These are phyloP conservation scores for Camponotus fellah DNA, from an alignment of 2,888 invertebrate genomes.

Conservation along the genomic window DNA sequence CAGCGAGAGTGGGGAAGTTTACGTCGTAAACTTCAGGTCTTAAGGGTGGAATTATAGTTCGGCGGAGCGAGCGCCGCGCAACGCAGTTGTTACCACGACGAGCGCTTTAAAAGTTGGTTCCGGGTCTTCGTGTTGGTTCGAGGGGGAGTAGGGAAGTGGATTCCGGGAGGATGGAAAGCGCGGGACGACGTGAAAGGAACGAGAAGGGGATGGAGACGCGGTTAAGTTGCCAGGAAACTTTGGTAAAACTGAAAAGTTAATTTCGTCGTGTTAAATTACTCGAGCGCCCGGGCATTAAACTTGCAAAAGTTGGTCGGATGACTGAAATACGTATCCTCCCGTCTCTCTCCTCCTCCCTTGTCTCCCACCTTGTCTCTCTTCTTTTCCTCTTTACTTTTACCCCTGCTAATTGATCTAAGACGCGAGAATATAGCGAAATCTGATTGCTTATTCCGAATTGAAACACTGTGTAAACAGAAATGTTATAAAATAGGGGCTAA, in stretches of 20 bases:
- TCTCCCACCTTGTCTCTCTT: conserved; percentile 10
- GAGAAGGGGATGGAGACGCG: conserved; percentile 71
- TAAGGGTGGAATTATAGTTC: conserved; percentile 81
- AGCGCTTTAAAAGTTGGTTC: conserved; percentile 83
- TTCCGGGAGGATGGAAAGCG: conserved; percentile 59
- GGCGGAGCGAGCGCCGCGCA: conserved; percentile 72
- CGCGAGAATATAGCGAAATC: conserved; percentile 44
- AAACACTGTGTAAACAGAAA: background rate
- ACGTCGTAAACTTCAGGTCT: conserved; percentile 80
- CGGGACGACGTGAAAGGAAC: conserved; percentile 51
- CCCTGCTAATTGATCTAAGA: conserved; percentile 57
- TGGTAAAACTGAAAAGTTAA: conserved; percentile 85
- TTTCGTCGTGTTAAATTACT: conserved; percentile 85
- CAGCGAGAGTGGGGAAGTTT: conserved; percentile 76
- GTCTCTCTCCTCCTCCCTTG: conserved; percentile 61
- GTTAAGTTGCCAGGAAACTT: conserved; percentile 83
- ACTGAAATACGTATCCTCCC: conserved; percentile 81
- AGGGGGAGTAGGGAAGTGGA: conserved; percentile 61
- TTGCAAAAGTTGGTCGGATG: conserved; percentile 83
- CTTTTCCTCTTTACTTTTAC: conserved; percentile 41
- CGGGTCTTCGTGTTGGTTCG: conserved; percentile 69
- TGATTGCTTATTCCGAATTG: conserved; percentile 44
- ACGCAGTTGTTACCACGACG: conserved; percentile 79
- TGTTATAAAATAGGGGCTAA: background rate
- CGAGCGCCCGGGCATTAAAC: conserved; percentile 83